These are phyloP conservation scores for Amblyraja radiata DNA, from an alignment of 2,797 vertebrate genomes.

Conservation along the genomic window DNA sequence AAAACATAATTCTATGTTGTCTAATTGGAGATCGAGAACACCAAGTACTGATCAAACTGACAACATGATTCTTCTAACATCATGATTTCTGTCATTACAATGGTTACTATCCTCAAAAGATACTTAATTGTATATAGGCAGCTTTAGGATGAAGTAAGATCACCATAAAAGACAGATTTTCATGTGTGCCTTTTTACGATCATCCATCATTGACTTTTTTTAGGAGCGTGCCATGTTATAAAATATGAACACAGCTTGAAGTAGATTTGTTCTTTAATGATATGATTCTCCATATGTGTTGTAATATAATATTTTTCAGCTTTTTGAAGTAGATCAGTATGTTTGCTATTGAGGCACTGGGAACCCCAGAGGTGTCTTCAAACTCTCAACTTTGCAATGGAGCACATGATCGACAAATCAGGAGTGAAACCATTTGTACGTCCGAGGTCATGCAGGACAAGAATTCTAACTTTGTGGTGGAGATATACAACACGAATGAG, in stretches of 20 bases:
- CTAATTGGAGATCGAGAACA: neutral
- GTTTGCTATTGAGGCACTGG: neutral
- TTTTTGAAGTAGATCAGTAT: neutral
- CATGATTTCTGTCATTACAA: neutral
- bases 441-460: conserved; percentile 57
- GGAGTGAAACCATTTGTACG: neutral
- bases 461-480: conserved; percentile 84
- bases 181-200: neutral
- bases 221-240: neutral
- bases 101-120: neutral
- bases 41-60: neutral
- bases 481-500: conserved; percentile 68
- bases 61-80: neutral
- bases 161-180: neutral
- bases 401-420: neutral
- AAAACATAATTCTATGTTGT: neutral
- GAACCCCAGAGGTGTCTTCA: neutral
- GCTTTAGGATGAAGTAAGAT: neutral
- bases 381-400: neutral
- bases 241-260: neutral
- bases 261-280: neutral
- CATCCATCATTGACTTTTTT: neutral
- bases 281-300: neutral
- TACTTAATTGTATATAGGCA: neutral
- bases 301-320: neutral